Evolutionary conservation across 2,113 vertebrate genomes (phyloP), one percentile per base, ranked within the genome.

Genomic region (Ptychochromis oligacanthus): DNA sequence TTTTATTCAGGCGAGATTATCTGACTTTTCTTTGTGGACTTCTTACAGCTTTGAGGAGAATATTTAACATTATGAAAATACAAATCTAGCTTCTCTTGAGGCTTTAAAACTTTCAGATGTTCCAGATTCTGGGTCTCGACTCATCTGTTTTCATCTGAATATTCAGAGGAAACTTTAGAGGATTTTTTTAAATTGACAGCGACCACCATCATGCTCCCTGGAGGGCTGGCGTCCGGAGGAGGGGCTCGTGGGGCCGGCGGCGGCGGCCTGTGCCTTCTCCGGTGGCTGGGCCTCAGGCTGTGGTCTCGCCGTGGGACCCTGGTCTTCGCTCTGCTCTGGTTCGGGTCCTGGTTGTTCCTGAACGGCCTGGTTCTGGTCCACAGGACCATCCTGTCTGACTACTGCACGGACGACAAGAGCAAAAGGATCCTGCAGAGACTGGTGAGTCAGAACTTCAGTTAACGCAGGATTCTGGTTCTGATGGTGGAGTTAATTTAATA

Each of bases 381-480:
- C 94, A 93, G 96, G 81, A 95, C 91, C 87, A 96, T 96, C 91
- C 95, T 97, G 89, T 96, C 97, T 0, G 97, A 97, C 93, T 96
- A 94, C 94, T 99, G 97, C 96, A 97, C 96, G 0, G 97, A 97
- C n/a, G 95, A 97, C 94, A 95, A 95, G 87, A 97, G 97, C 94
- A 96, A 89, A 76, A 93, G 92, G 92, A 97, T 98, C 86, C 96
- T 99, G 92, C 96, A 96, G n/a, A 94, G 94, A 74, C 96, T 99
- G 97, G 97, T 99, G 97, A 92, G 97, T 85, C 36, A 0, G n/a
- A 17, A 10, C 61, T 22, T 4, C 34, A 31, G 65, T 20, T 8
- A 70, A 43, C 6, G 9, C 36, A 60, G 24, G 17, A 7, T 59
- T 14, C 24, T 59, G 24, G 38, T 31, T 31, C 18, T 3, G 14